A percentile compares a stretch with the other conserved stretches of the same genome.
phyloP scores from a whole-genome alignment of 35 echinoderm and acorn worm species.

The Diadema setosum region DNA sequence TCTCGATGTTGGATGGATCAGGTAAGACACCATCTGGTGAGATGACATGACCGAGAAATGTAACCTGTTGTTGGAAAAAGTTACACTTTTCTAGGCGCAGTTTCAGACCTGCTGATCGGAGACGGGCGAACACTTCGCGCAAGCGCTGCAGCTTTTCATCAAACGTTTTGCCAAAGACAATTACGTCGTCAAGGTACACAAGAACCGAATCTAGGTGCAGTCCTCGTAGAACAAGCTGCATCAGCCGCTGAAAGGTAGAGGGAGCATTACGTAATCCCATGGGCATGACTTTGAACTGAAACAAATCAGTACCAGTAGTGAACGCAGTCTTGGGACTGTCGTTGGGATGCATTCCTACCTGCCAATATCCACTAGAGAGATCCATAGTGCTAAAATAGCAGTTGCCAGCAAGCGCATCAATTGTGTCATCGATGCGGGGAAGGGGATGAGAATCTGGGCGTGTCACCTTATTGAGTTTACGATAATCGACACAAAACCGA shows the following conservation, averaged over 20 bases:
- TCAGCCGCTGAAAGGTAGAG: slow-evolving; percentile 43
- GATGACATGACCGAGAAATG: background rate
- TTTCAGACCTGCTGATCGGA: background rate
- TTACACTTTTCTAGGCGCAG: background rate
- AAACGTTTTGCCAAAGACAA: slow-evolving; percentile 29
- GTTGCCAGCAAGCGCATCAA: background rate
- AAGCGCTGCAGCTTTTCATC: slow-evolving; percentile 16
- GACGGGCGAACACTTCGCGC: background rate
- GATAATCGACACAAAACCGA: slow-evolving; percentile 59
- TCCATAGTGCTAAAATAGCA: background rate
- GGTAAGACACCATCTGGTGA: background rate
- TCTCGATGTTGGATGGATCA: background rate
- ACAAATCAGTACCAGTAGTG: too few species aligned
- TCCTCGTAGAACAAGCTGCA: slow-evolving; percentile 46
- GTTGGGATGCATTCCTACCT: background rate
- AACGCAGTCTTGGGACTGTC: slow-evolving; percentile 45
- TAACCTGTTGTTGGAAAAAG: background rate
- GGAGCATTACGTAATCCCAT: slow-evolving; percentile 52
- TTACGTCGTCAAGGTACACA: too few species aligned
- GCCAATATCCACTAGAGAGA: slow-evolving; percentile 20
- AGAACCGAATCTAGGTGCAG: slow-evolving; percentile 33
- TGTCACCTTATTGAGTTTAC: too few species aligned
- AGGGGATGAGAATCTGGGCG: too few species aligned
- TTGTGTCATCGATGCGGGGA: too few species aligned
- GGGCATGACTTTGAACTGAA: slow-evolving; percentile 66